These are phyloP conservation scores for Cottus gobio DNA, from an alignment of 2,113 vertebrate species.

Conservation along the genomic window DNA sequence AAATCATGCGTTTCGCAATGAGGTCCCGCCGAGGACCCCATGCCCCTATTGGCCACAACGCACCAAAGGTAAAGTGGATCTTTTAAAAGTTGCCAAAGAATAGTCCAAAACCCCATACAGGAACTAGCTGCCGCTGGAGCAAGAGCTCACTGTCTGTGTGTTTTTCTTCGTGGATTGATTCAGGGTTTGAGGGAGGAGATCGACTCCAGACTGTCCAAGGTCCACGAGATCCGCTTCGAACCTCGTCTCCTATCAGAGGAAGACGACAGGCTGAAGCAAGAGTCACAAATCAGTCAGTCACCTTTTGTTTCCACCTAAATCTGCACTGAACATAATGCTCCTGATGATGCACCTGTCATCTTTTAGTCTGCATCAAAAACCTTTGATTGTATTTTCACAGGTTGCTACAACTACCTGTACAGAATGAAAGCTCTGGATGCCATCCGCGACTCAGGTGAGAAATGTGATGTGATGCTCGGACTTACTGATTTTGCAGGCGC, in stretches of 20 bases:
- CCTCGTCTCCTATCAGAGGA: slow-evolving; percentile 89
- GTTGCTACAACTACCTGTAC: slow-evolving; percentile 94
- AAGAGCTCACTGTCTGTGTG: not conserved
- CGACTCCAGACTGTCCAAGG: slow-evolving; percentile 89
- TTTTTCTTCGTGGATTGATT: not conserved
- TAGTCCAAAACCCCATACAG: too few relatives aligned
- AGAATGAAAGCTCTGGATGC: slow-evolving; percentile 97
- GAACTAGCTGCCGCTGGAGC: not conserved
- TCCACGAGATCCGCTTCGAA: slow-evolving; percentile 93
- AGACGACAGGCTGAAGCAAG: slow-evolving; percentile 86
- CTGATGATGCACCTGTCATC: not conserved
- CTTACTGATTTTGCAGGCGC: not conserved
- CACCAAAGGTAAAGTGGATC: slow-evolving; percentile 88
- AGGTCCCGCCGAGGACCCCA: slow-evolving; percentile 96
- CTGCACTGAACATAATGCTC: not conserved
- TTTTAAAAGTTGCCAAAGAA: not conserved
- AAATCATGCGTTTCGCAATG: slow-evolving; percentile 99
- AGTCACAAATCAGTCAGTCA: slow-evolving; percentile 81
- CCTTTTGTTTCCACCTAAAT: not conserved
- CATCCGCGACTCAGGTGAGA: slow-evolving; percentile 89
- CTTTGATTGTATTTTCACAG: slow-evolving; percentile 71
- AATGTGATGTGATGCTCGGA: not conserved
- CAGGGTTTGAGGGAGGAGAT: slow-evolving; percentile 94
- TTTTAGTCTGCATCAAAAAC: not conserved
- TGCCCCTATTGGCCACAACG: slow-evolving; percentile 94